A percentile compares a stretch with the other conserved stretches of the same genome.
Evolutionary conservation across 2,113 vertebrate genomes (phyloP).

Genomic region (Pygoscelis antarcticus): DNA sequence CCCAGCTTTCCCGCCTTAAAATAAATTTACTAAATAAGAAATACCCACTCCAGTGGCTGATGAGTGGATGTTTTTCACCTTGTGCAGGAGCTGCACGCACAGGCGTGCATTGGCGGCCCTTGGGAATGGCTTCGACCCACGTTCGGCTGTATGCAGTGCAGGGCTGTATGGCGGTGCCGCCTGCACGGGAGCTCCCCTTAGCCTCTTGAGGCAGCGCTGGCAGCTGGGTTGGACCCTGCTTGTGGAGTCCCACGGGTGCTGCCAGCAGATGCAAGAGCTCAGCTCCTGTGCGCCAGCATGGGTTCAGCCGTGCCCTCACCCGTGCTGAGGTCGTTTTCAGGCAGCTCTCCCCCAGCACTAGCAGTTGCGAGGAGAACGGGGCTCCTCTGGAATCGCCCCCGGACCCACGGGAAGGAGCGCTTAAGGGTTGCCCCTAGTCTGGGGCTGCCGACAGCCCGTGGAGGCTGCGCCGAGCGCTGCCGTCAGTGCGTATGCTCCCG

Average conservation of each 20-base stretch:
- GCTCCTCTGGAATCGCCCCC: background rate
- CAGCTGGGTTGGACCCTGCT: background rate
- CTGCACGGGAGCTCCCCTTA: accelerated
- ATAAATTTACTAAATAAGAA: background rate
- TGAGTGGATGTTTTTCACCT: background rate
- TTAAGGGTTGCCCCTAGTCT: background rate
- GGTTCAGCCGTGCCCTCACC: background rate
- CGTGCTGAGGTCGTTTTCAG: background rate
- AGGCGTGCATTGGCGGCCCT: background rate
- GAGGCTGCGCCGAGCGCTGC: background rate
- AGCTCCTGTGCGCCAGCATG: accelerated
- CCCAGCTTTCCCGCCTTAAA: background rate
- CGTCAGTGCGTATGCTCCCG: accelerated
- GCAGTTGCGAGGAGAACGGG: background rate
- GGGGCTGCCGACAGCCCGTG: accelerated
- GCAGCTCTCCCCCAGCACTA: background rate
- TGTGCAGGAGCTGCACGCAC: background rate
- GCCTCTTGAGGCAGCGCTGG: background rate
- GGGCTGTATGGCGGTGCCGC: background rate
- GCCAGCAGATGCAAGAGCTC: background rate
- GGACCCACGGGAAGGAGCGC: accelerated
- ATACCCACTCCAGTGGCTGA: background rate
- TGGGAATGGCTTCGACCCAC: background rate
- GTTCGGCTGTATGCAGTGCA: background rate
- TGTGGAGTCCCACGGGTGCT: background rate